phyloP scores from a whole-genome alignment of 1,140 invertebrate species.

The Drosophila rhopaloa region DNA sequence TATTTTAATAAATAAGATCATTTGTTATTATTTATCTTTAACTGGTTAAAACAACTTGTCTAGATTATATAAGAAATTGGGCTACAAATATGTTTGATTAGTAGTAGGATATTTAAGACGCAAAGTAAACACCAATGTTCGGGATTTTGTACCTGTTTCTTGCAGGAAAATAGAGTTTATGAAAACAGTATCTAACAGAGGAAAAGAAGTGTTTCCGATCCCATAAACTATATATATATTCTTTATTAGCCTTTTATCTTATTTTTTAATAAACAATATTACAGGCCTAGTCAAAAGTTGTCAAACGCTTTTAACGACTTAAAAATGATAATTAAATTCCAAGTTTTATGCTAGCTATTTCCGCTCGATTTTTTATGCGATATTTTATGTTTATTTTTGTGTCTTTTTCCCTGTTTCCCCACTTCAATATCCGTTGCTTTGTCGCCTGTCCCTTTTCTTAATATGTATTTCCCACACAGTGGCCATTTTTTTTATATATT shows the following conservation, averaged over 20 bases:
- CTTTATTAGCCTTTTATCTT: not conserved
- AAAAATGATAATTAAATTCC: not conserved
- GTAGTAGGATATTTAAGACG: too few species aligned
- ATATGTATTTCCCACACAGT: constrained; percentile 24
- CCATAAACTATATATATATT: too few species aligned
- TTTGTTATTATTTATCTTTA: too few species aligned
- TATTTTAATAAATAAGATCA: too few species aligned
- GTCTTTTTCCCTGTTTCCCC: not conserved
- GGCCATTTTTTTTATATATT: constrained; percentile 9
- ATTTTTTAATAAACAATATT: not conserved
- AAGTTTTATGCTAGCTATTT: not conserved
- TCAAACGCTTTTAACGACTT: not conserved
- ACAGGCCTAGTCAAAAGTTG: not conserved
- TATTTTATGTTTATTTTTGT: not conserved
- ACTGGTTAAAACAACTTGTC: too few species aligned
- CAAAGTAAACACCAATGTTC: too few species aligned
- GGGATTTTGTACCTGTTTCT: too few species aligned
- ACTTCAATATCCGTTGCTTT: not conserved
- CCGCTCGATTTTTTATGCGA: not conserved
- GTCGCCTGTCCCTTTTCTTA: constrained; percentile 26
- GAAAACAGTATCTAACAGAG: too few species aligned
- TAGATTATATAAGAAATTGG: too few species aligned
- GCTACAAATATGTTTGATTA: too few species aligned
- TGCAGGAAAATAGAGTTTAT: too few species aligned
- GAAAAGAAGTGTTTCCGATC: too few species aligned